A percentile compares a stretch with the other conserved stretches of the same genome.
phyloP scores from a whole-genome alignment of 1,140 invertebrate species.

The Brachionus rotundiformis region DNA sequence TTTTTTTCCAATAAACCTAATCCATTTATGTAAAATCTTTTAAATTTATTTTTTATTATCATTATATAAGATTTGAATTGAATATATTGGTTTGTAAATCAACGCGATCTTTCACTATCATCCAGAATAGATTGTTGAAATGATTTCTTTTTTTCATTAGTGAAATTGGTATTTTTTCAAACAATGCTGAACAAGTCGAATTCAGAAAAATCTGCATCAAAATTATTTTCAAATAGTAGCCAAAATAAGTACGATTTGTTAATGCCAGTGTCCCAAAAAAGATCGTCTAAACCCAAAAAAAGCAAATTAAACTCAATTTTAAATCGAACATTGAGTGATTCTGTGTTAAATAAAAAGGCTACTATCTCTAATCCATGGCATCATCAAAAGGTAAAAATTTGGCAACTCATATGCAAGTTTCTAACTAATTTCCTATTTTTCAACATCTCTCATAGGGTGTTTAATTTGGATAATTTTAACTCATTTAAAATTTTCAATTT shows the following conservation, averaged over 20 bases:
- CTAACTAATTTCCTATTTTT: no score
- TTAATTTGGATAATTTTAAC: no score
- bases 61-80: neutral
- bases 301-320: slow-evolving; percentile 16
- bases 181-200: slow-evolving; percentile 32
- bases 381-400: neutral
- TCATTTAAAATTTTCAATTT: neutral
- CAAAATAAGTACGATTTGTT: slow-evolving; percentile 1
- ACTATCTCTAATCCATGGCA: neutral
- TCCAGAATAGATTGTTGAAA: slow-evolving; percentile 10
- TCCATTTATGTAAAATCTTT: neutral
- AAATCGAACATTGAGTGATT: slow-evolving; percentile 37
- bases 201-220: slow-evolving; percentile 14
- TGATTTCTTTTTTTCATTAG: slow-evolving; percentile 13
- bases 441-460: no score
- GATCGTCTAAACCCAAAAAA: neutral
- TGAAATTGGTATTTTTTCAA: neutral
- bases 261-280: neutral
- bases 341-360: slow-evolving; percentile 13
- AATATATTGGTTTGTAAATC: slow-evolving; percentile 34
- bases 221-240: neutral
- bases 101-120: slow-evolving; percentile 24
- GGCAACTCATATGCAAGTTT: no score
- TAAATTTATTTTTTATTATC: neutral
- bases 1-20: neutral